phyloP scores from a whole-genome alignment of 2,113 vertebrate species.

The Pelobates fuscus region DNA sequence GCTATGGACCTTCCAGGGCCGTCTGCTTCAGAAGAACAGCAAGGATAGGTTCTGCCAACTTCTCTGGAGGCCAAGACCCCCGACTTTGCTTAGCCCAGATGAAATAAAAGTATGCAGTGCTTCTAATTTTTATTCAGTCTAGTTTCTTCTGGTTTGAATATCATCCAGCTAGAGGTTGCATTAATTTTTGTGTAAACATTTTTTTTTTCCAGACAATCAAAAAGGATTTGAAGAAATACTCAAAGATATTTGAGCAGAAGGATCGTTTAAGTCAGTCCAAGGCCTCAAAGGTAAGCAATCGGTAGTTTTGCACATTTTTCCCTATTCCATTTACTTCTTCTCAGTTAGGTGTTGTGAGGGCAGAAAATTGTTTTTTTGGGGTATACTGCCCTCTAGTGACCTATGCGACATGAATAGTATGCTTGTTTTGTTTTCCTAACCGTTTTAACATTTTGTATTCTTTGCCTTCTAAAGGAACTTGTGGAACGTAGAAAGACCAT shows the following conservation, averaged over 20 bases:
- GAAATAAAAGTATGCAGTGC: conserved; percentile 80
- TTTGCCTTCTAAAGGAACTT: conserved; percentile 73
- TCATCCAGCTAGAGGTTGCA: too few species aligned
- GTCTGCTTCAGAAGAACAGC: conserved; percentile 95
- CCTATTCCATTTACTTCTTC: too few species aligned
- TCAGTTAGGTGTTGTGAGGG: too few species aligned
- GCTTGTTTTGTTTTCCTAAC: neutral
- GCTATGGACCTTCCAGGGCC: conserved; percentile 98
- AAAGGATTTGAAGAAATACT: conserved; percentile 97
- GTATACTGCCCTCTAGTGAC: too few species aligned
- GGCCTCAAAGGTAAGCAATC: conserved; percentile 96
- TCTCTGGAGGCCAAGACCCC: conserved; percentile 91
- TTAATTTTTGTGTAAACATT: too few species aligned
- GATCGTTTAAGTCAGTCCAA: conserved; percentile 97
- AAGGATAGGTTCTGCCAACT: conserved; percentile 97
- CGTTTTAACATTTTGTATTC: neutral
- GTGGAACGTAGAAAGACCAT: conserved; percentile 90
- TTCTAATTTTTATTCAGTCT: too few species aligned
- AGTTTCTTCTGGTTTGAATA: too few species aligned
- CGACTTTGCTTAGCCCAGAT: conserved; percentile 81
- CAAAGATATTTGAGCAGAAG: conserved; percentile 99
- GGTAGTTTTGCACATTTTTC: too few species aligned
- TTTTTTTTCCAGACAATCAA: conserved; percentile 85
- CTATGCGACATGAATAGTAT: too few species aligned
- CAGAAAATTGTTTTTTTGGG: too few species aligned